Evolutionary conservation across 1,140 invertebrate species (phyloP), one percentile per base, ranked within the genome.

Genomic region (Diabrotica undecimpunctata): DNA sequence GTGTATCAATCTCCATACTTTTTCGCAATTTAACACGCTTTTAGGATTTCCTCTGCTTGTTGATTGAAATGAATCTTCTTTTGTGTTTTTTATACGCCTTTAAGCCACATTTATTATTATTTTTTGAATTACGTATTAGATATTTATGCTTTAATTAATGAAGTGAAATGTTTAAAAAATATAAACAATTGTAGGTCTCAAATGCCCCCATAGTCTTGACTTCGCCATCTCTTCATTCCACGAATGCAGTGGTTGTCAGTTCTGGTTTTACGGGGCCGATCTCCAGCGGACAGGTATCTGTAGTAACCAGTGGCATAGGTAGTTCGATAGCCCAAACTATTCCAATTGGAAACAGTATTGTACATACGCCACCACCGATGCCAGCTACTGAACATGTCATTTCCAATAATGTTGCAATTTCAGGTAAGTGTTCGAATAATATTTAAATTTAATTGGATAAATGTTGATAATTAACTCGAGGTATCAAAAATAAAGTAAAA

Each of bases 251-350:
- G 5, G 76, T 74, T 6, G 72, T 79, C 0, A 77, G 71, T 65
- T 77, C 77, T 6, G 74, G 76, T 13, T 76, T 77, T 64, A 73
- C 72, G 0, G 72, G 75, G 8, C 70, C 72, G 6, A 68, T 73
- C 54, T 75, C 71, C 6, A 76, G 68, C 36, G 75, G 73, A 10
- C 75, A 75, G 57, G 74, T 78, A 11, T 76, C 74, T 25, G 74
- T 78, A 35, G 54, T 78, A 36, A 77, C 73, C n/a, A 72, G 66
- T 13, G 68, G 69, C 7, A 68, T 66, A 10, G 72, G 66, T 12
- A 71, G 66, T 66, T 68, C 56, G 7, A 62, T 65, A 8, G 75
- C 71, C 13, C 75, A 77, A 64, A 76, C 72, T 46, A 77, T 77
- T 53, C 70, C 75, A 5, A 68, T 77, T 9, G 74, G 74, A 65